These are phyloP conservation scores for Peromyscus californicus DNA, from an alignment of 2,113 vertebrate species.

Conservation along the genomic window DNA sequence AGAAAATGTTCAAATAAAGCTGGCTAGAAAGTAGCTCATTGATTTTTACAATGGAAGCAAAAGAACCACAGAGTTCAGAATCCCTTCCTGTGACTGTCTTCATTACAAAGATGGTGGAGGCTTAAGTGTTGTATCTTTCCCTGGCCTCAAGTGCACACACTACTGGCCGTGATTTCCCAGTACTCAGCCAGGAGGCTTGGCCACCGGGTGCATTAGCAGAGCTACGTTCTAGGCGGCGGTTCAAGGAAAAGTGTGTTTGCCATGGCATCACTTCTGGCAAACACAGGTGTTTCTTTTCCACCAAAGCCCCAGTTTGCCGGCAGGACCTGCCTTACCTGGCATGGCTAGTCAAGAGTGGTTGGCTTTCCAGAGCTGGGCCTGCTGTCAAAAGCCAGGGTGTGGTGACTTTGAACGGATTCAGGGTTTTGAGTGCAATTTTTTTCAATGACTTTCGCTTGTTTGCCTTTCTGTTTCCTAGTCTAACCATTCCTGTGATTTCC, in stretches of 20 bases:
- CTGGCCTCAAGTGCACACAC: not conserved
- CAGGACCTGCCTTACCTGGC: constrained; percentile 59
- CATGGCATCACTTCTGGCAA: constrained; percentile 59
- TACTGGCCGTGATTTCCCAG: not conserved
- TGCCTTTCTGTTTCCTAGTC: constrained; percentile 1
- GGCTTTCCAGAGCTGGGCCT: constrained; percentile 50
- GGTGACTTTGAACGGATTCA: constrained; percentile 52
- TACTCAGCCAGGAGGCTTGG: not conserved
- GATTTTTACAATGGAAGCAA: constrained; percentile 21
- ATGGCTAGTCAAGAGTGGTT: not conserved
- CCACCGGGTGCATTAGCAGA: not conserved
- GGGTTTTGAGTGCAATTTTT: not conserved
- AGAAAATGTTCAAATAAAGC: constrained; percentile 36
- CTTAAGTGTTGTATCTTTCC: not conserved
- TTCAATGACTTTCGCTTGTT: constrained; percentile 50
- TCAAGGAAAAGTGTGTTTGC: constrained; percentile 75
- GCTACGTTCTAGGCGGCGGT: constrained; percentile 25
- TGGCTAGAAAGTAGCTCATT: not conserved
- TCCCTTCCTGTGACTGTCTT: not conserved
- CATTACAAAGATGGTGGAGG: not conserved
- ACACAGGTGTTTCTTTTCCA: constrained; percentile 55
- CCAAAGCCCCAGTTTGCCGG: constrained; percentile 41
- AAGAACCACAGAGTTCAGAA: not conserved
- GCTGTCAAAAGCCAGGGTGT: not conserved
- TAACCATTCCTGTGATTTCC: not conserved